A percentile compares a stretch with the other conserved stretches of the same genome.
Evolutionary conservation across 2,797 vertebrate genomes (phyloP).

Genomic region (Sebastiscus albofasciatus): DNA sequence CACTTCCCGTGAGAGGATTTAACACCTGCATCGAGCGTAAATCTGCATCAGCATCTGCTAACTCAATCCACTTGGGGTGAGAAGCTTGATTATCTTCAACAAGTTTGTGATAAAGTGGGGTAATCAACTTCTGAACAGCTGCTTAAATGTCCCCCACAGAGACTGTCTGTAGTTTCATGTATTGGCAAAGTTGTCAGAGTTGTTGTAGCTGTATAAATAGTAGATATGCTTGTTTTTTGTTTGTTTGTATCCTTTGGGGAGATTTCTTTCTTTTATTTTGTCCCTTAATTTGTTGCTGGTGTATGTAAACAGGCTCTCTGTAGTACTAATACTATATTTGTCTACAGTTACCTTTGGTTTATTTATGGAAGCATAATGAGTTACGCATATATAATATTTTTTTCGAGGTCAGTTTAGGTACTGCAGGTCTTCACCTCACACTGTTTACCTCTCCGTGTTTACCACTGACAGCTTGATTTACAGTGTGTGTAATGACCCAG

Average conservation of each 20-base stretch:
- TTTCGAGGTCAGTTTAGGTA: neutral
- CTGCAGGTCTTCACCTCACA: neutral
- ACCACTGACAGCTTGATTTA: slow-evolving; percentile 51
- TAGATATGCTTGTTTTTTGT: neutral
- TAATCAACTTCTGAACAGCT: slow-evolving; percentile 61
- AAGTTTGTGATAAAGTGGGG: slow-evolving; percentile 52
- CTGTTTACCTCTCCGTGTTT: slow-evolving; percentile 30
- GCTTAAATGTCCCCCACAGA: slow-evolving; percentile 42
- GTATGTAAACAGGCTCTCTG: neutral
- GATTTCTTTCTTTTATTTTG: neutral
- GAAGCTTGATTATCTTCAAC: slow-evolving; percentile 55
- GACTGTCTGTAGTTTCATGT: slow-evolving; percentile 20
- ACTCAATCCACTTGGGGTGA: slow-evolving; percentile 33
- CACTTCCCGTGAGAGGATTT: slow-evolving; percentile 6
- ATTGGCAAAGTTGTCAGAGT: neutral
- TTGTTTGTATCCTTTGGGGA: neutral
- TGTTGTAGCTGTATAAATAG: slow-evolving; percentile 26
- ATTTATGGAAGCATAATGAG: neutral
- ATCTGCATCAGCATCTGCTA: slow-evolving; percentile 61
- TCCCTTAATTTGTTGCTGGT: neutral
- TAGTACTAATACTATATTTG: neutral
- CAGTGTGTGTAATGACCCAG: slow-evolving; percentile 8
- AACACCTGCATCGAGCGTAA: slow-evolving; percentile 49
- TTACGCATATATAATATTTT: neutral
- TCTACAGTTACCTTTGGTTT: neutral